phyloP scores from a whole-genome alignment of 2,888 invertebrate genomes.

The Clivina fossor region DNA sequence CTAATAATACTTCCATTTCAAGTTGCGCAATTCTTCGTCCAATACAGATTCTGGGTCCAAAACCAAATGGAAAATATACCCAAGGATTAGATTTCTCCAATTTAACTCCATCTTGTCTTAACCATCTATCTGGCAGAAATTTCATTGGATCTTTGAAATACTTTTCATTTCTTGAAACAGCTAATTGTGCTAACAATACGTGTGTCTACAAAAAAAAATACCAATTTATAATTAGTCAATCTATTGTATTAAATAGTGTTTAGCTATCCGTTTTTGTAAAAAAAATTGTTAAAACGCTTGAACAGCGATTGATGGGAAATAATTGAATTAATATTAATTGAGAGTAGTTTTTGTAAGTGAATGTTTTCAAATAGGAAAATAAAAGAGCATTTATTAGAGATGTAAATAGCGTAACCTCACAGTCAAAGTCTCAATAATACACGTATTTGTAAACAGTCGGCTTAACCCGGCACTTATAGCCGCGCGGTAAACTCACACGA shows the following conservation, averaged over 20 bases:
- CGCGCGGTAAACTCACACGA: too few species aligned
- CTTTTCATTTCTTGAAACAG: conserved; percentile 22
- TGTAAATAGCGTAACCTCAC: too few species aligned
- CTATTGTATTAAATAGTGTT: not conserved
- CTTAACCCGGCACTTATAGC: too few species aligned
- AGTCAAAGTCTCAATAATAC: too few species aligned
- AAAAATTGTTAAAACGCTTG: too few species aligned
- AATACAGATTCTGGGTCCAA: conserved; percentile 67
- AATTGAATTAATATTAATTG: too few species aligned
- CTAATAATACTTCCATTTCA: conserved; percentile 49
- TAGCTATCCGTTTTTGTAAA: not conserved
- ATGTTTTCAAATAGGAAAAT: too few species aligned
- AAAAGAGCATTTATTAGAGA: too few species aligned
- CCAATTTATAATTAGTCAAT: not conserved
- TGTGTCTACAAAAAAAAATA: conserved; percentile 41
- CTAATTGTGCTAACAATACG: conserved; percentile 36
- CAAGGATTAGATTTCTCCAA: conserved; percentile 61
- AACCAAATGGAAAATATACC: conserved; percentile 67
- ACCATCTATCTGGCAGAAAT: conserved; percentile 47
- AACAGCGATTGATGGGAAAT: too few species aligned
- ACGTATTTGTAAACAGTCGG: too few species aligned
- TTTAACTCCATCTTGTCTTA: conserved; percentile 42
- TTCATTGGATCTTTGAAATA: conserved; percentile 40
- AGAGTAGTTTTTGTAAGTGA: too few species aligned
- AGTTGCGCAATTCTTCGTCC: conserved; percentile 73